A percentile compares a stretch with the other conserved stretches of the same genome.
Conservation (phyloP, 2,888 invertebrate species). For the Pandemis cinnamomeana region DNA sequence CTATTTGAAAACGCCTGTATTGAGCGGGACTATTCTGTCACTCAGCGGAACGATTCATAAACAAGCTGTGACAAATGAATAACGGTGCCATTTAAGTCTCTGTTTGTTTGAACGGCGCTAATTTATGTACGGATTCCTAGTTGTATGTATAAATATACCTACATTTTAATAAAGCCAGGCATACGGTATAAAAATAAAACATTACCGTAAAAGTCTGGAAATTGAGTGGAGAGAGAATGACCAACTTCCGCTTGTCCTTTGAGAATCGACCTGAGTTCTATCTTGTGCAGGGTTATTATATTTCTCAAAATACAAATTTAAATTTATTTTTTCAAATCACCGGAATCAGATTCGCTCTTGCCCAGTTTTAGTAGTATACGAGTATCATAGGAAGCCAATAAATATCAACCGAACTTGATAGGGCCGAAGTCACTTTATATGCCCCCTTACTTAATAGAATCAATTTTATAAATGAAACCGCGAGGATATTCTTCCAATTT, state of each 20-base stretch:
- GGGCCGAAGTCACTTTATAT: not conserved
- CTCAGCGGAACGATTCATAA: slow-evolving; percentile 36
- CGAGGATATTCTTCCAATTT: slow-evolving; percentile 36
- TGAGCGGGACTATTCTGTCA: slow-evolving; percentile 29
- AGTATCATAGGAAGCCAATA: not conserved
- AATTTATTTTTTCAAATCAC: no score
- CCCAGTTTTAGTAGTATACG: no score
- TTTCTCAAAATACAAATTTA: no score
- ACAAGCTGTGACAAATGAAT: slow-evolving; percentile 37
- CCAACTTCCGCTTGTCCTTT: no score
- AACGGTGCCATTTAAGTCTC: slow-evolving; percentile 26
- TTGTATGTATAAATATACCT: no score
- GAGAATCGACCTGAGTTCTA: no score
- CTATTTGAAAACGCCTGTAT: slow-evolving; percentile 37
- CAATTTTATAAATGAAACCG: slow-evolving; percentile 27
- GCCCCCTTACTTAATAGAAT: slow-evolving; percentile 16
- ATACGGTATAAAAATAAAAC: no score
- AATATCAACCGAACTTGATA: not conserved
- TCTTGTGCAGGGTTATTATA: no score
- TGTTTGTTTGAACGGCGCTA: slow-evolving; percentile 9
- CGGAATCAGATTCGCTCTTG: no score
- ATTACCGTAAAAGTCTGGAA: no score
- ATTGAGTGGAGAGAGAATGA: no score
- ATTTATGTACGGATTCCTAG: not conserved
- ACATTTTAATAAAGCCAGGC: no score